A percentile compares a stretch with the other conserved stretches of the same genome.
Evolutionary conservation across 2,113 vertebrate species (phyloP).

Genomic region (Calidris pugnax): DNA sequence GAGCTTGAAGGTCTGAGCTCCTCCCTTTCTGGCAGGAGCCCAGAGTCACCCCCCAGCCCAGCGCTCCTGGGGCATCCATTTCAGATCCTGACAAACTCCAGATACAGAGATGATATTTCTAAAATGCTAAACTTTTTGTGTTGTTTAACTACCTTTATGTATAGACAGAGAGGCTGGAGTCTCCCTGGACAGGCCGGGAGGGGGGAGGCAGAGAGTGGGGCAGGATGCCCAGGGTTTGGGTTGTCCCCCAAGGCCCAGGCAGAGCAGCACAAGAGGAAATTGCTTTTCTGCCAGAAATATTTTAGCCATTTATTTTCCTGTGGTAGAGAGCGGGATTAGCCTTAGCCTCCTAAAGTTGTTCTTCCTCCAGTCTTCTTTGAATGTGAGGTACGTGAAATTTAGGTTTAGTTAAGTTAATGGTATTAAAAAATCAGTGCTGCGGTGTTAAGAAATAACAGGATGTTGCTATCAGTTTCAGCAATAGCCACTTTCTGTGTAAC

Average conservation of each 20-base stretch:
- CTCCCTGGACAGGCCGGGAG: rapidly evolving
- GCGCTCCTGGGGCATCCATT: rapidly evolving
- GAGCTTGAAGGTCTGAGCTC: rapidly evolving
- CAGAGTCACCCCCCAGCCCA: not conserved
- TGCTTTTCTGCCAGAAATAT: not conserved
- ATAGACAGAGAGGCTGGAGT: not conserved
- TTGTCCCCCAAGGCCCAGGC: not conserved
- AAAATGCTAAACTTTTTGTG: not conserved
- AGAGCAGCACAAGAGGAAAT: not conserved
- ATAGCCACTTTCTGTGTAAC: not conserved
- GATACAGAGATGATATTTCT: not conserved
- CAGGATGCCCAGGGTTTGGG: rapidly evolving
- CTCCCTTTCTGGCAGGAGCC: not conserved
- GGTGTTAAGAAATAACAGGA: not conserved
- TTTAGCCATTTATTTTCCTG: not conserved
- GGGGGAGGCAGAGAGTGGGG: not conserved
- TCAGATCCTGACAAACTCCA: not conserved
- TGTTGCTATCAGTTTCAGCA: not conserved
- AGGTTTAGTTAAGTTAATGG: not conserved
- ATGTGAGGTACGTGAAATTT: not conserved
- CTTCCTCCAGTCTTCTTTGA: not conserved
- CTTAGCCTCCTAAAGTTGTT: not conserved
- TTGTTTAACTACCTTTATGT: not conserved
- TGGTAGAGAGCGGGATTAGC: not conserved
- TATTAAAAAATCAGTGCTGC: not conserved